Evolutionary conservation across 2,113 vertebrate genomes (phyloP).

Genomic region (Tonatia bakeri): DNA sequence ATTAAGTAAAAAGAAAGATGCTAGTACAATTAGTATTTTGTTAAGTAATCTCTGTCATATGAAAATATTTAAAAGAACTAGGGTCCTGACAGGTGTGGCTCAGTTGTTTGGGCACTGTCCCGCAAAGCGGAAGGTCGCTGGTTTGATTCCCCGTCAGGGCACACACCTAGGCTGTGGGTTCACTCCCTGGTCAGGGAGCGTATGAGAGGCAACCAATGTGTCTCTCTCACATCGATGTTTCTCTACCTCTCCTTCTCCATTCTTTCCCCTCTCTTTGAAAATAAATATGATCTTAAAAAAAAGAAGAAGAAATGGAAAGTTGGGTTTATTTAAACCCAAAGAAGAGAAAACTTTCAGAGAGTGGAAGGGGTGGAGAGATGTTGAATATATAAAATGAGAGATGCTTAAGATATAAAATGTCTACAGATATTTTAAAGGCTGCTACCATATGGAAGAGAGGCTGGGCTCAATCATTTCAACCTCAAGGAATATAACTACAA

Average conservation of each 20-base stretch:
- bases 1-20: not conserved
- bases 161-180: no score
- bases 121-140: no score
- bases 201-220: no score
- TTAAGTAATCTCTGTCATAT: not conserved
- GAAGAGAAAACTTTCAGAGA: not conserved
- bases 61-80: not conserved
- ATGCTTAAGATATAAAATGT: not conserved
- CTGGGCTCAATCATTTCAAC: not conserved
- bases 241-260: no score
- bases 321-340: not conserved
- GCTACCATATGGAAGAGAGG: not conserved
- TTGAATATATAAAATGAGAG: not conserved
- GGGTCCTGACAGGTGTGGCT: no score
- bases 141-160: no score
- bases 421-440: not conserved
- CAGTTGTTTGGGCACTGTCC: no score
- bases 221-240: no score
- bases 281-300: no score
- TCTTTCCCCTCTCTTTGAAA: no score
- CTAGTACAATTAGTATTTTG: not conserved
- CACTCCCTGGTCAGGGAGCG: no score
- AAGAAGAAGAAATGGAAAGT: not conserved
- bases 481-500: not conserved
- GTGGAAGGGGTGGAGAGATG: not conserved